A percentile compares a stretch with the other conserved stretches of the same genome.
Evolutionary conservation across 2,888 invertebrate genomes (phyloP).

Genomic region (Nasonovia ribisnigri): DNA sequence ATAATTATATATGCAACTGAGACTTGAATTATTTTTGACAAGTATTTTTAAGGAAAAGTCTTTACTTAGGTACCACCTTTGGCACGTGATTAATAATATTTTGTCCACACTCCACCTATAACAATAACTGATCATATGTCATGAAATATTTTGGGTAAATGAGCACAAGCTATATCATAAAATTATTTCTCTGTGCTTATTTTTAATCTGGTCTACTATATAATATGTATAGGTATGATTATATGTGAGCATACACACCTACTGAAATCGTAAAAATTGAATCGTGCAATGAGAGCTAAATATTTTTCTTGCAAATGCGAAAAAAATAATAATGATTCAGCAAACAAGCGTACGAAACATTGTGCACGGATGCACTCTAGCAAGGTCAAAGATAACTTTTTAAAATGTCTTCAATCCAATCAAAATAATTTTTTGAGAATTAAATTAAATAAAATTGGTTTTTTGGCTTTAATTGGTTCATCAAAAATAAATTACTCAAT

Average conservation of each 20-base stretch:
- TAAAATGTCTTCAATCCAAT: too few species aligned
- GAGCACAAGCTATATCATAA: background rate
- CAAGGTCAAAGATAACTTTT: too few species aligned
- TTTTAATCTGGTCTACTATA: background rate
- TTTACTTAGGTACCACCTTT: background rate
- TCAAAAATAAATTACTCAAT: too few species aligned
- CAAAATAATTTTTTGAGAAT: too few species aligned
- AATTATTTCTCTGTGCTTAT: constrained; percentile 8
- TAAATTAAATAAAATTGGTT: too few species aligned
- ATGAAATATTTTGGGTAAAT: background rate
- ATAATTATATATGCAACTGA: background rate
- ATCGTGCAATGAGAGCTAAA: background rate
- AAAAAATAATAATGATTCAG: background rate
- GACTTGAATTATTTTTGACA: background rate
- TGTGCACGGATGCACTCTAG: background rate
- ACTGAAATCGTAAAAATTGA: background rate
- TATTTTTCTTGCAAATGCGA: background rate
- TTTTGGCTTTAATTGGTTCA: too few species aligned
- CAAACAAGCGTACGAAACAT: background rate
- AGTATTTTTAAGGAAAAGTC: background rate
- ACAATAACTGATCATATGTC: background rate
- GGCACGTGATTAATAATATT: background rate
- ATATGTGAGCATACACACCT: background rate
- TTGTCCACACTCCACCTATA: background rate
- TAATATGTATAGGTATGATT: background rate